Evolutionary conservation across 2,113 vertebrate genomes (phyloP).

Genomic region (Notechis scutatus): DNA sequence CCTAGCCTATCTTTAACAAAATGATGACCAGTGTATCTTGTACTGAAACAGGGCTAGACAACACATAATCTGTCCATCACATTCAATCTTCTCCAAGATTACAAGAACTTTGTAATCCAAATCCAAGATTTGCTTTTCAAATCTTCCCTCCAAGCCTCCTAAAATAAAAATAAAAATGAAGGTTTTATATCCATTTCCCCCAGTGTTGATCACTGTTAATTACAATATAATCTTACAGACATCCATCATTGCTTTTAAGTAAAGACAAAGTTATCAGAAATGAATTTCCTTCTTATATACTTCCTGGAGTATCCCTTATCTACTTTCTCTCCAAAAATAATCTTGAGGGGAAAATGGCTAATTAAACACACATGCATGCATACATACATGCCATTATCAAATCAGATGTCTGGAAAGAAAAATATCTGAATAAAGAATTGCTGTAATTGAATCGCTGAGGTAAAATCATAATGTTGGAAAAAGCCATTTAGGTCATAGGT

Average conservation of each 20-base stretch:
- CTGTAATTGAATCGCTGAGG: neutral
- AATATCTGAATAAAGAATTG: neutral
- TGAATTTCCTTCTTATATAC: neutral
- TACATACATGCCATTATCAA: neutral
- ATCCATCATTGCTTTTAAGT: neutral
- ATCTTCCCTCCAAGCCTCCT: neutral
- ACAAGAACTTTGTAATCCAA: neutral
- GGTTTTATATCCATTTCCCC: neutral
- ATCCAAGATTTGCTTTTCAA: neutral
- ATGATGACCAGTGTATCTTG: neutral
- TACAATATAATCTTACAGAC: neutral
- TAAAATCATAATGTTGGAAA: neutral
- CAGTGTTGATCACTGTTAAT: neutral
- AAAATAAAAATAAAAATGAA: neutral
- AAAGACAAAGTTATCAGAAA: neutral
- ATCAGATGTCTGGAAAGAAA: neutral
- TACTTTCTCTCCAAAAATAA: neutral
- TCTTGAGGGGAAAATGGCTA: neutral
- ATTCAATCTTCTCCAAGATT: neutral
- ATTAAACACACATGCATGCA: neutral
- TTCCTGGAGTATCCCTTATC: neutral
- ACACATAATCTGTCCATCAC: neutral
- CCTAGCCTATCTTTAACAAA: neutral
- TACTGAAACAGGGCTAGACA: neutral
- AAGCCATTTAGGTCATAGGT: neutral